Conservation (phyloP, 2,888 invertebrate genomes). For the Callosobruchus maculatus region DNA sequence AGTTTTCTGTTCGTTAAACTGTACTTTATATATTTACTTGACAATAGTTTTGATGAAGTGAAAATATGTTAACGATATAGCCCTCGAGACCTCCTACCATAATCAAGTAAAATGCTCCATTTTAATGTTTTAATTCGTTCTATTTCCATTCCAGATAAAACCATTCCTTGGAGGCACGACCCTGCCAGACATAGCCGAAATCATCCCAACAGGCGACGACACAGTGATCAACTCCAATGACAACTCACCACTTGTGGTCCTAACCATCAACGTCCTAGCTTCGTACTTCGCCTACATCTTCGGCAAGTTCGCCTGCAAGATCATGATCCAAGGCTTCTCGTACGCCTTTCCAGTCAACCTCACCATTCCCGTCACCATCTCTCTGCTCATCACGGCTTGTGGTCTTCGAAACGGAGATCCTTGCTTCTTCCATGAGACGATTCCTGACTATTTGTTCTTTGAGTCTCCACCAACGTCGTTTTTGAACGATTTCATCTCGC, state of each 20-base stretch:
- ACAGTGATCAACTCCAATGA: slow-evolving; percentile 67
- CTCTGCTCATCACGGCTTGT: slow-evolving; percentile 82
- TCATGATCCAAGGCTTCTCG: slow-evolving; percentile 94
- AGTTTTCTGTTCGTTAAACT: too few relatives aligned
- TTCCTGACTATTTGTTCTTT: slow-evolving; percentile 90
- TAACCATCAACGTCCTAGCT: slow-evolving; percentile 76
- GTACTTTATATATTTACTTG: too few relatives aligned
- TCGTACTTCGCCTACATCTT: slow-evolving; percentile 89
- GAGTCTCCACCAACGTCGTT: slow-evolving; percentile 81
- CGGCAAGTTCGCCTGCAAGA: slow-evolving; percentile 94
- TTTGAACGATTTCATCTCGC: slow-evolving; percentile 77
- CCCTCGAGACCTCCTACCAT: too few relatives aligned
- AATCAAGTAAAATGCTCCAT: too few relatives aligned
- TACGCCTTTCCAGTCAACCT: slow-evolving; percentile 95
- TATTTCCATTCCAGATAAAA: slow-evolving; percentile 52
- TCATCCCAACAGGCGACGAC: slow-evolving; percentile 72
- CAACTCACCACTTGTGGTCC: slow-evolving; percentile 71
- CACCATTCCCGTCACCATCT: slow-evolving; percentile 86
- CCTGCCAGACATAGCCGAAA: slow-evolving; percentile 71
- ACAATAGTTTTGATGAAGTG: too few relatives aligned
- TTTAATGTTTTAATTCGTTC: slow-evolving; percentile 5
- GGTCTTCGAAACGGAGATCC: slow-evolving; percentile 82
- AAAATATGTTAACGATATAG: too few relatives aligned
- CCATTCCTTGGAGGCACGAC: slow-evolving; percentile 58
- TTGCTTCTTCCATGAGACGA: slow-evolving; percentile 81